A percentile compares a stretch with the other conserved stretches of the same genome.
These are phyloP conservation scores for Tricholaema leucomelas DNA, from an alignment of 2,113 vertebrate genomes.

Conservation along the genomic window DNA sequence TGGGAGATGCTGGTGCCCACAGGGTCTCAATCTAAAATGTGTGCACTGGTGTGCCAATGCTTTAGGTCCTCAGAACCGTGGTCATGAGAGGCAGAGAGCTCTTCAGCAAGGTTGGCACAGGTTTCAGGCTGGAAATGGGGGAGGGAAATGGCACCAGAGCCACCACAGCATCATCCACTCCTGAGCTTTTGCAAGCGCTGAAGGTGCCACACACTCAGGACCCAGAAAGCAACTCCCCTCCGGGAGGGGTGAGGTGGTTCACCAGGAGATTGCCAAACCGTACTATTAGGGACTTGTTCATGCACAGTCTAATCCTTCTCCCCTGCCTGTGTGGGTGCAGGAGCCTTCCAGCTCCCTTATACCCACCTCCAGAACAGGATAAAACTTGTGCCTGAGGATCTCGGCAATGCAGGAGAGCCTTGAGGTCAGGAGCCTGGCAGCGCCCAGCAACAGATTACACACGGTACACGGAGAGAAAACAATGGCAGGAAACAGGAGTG, in stretches of 20 bases:
- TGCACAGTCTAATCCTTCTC: conserved; percentile 27
- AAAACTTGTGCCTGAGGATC: conserved; percentile 18
- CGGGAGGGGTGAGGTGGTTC: neutral
- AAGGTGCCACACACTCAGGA: neutral
- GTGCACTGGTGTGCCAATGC: neutral
- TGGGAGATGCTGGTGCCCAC: neutral
- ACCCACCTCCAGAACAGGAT: conserved; percentile 38
- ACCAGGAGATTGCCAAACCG: neutral
- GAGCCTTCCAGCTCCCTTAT: conserved; percentile 20
- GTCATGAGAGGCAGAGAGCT: neutral
- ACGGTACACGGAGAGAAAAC: neutral
- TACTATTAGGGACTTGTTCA: conserved; percentile 42
- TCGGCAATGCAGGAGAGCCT: neutral
- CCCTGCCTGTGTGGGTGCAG: conserved; percentile 30
- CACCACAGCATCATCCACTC: neutral
- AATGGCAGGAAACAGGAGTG: neutral
- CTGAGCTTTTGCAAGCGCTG: neutral
- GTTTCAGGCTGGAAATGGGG: neutral
- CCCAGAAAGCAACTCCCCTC: neutral
- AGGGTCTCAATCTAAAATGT: neutral
- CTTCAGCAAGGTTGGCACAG: neutral
- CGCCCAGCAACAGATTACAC: neutral
- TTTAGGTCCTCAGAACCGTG: neutral
- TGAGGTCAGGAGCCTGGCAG: neutral
- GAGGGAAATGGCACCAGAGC: neutral